phyloP scores from a whole-genome alignment of 1,140 invertebrate species.

The silkworm (Bombyx mori) region DNA sequence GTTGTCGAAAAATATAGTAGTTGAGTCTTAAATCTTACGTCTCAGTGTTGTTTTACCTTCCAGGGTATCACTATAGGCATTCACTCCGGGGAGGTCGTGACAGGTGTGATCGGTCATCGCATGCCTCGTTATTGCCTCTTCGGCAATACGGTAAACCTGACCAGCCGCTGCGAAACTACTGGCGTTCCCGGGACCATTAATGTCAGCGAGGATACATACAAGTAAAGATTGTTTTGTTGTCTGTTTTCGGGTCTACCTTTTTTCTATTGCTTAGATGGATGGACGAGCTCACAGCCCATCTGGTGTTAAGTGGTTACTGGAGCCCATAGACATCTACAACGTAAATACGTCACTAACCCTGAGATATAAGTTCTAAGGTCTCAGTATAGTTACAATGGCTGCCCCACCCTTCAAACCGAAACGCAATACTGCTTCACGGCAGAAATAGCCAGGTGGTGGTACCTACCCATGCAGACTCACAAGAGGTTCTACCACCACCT shows the following conservation, averaged over 20 bases:
- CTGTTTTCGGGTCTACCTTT: constrained; percentile 14
- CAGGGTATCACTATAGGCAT: constrained; percentile 97
- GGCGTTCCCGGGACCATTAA: constrained; percentile 93
- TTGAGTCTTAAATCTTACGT: not conserved
- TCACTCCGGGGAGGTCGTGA: constrained; percentile 96
- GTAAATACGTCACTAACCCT: too few relatives aligned
- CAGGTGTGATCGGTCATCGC: constrained; percentile 95
- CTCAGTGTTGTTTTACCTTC: not conserved
- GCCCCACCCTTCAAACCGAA: too few relatives aligned
- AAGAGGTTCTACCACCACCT: too few relatives aligned
- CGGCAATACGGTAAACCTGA: constrained; percentile 96
- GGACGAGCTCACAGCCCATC: too few relatives aligned
- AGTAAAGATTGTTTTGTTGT: constrained; percentile 70
- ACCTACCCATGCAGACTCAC: too few relatives aligned
- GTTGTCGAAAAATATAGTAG: not conserved
- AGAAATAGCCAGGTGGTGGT: too few relatives aligned
- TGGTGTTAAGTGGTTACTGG: too few relatives aligned
- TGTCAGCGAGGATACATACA: constrained; percentile 94
- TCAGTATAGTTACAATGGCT: too few relatives aligned
- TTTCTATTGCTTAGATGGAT: too few relatives aligned
- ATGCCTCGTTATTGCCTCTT: constrained; percentile 98
- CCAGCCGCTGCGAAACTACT: constrained; percentile 95
- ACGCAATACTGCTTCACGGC: too few relatives aligned
- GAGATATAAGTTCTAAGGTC: too few relatives aligned
- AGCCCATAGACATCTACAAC: too few relatives aligned